Evolutionary conservation across 2,888 invertebrate species (phyloP), one percentile per base, ranked within the genome.

Genomic region (Volucella bombylans): DNA sequence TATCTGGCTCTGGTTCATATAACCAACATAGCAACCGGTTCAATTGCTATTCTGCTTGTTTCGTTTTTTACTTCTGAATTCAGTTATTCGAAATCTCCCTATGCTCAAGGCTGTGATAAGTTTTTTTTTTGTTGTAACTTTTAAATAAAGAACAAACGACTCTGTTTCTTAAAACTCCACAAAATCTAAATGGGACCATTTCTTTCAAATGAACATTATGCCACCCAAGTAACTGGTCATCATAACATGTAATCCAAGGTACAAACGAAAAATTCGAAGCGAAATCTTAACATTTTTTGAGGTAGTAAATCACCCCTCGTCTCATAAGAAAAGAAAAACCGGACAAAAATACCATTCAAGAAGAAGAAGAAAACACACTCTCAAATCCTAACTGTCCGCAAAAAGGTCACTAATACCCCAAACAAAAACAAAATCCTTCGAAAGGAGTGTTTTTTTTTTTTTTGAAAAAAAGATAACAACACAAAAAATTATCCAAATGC

Each of bases 361-460:
- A 18, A 50, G 15, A 57, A 38, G 1, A 74, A 39, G 12, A 57
- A 73, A 23, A 23, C 14, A 57, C 18, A 31, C 68, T 61, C 31
- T 55, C 54, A 69, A 77, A 52, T 49, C 43, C 61, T n/a, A 79
- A 69, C 50, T 68, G 64, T 78, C 72, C 45, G 43, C 59, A 76
- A 54, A 82, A 73, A 73, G 73, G 73, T 57, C 77, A 72, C 71
- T 74, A 50, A 80, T 69, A 74, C 49, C 57, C 43, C 2, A 1
- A 4, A 59, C 14, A 59, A 54, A 61, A 55, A 64, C 43, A 64
- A 23, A 43, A 69, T 31, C 65, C 54, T 67, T 77, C 67, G 52
- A 43, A 54, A 52, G 47, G 67, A 38, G 49, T 64, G 59, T 73
- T 23, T 23, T 23, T 23, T 23, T 23, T 23, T 67, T 47, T 47